Evolutionary conservation across 2,113 vertebrate species (phyloP), one percentile per base, ranked within the genome.

Genomic region (Oxyruncus cristatus): DNA sequence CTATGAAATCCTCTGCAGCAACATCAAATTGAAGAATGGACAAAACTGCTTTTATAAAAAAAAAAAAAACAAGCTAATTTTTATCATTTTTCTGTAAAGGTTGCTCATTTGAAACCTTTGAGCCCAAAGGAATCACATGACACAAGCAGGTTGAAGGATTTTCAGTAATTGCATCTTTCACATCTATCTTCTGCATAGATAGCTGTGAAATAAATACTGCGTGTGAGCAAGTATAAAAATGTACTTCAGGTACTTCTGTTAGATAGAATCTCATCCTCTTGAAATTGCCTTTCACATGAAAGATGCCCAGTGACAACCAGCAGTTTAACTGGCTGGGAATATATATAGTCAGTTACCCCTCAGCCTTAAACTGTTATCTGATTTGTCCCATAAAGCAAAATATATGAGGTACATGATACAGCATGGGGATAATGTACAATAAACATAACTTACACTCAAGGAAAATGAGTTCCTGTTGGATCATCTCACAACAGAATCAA

Each of bases 331-430:
- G 81, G 96, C 89, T 78, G 42, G 92, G 88, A 89, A 96, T 93
- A 95, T 93, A 96, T 85, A 89, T 13, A 91, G 61, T 42, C 93
- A 96, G 88, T 41, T 80, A 90, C 82, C 88, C 71, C 93, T 94
- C 93, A 88, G 93, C 93, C 85, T 78, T 96, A 96, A 97, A 92
- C 92, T 92, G 65, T 84, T 96, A 75, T 78, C 92, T 81, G 93
- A 88, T 96, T 95, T 97, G 90, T 97, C 93, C 92, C 95, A 90
- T 96, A 96, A 97, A 96, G 92, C 61, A 85, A 85, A 96, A 96
- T 94, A 84, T 85, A 95, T 82, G 88, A 92, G 95, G 61, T 61
- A 95, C 96, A 89, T 24, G 88, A 88, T 93, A 62, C 73, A 91
- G 91, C 8, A 26, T 26, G 86, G 93, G 86, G 80, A 93, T 93